Evolutionary conservation across 2,797 vertebrate genomes (phyloP), one percentile per base, ranked within the genome.

Genomic region (Phyllotis vaccarum): DNA sequence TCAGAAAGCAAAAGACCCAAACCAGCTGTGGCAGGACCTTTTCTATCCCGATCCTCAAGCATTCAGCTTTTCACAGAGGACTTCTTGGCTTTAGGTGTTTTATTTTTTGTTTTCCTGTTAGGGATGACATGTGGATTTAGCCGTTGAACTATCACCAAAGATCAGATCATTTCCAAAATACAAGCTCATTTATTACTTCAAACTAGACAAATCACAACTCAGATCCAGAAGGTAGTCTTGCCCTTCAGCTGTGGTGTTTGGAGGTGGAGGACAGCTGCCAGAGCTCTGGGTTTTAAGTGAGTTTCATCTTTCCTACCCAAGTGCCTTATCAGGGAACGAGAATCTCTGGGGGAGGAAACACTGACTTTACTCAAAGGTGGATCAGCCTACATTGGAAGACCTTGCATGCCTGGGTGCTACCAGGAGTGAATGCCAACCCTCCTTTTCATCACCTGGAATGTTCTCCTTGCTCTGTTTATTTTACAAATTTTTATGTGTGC

Each of bases 391-490:
- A 11, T 22, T 78, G 19, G 43, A 17, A 62, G 58, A 21, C 0
- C 4, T n/a, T 66, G 78, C 85, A 0, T 0, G 46, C 34, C 16
- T 1, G 0, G 2, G 13, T 8, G 17, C n/a, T 31, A 7, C 22
- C 64, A 8, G 12, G 27, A 3, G n/a, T 16, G 6, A 2, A 9
- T 24, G 68, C 78, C n/a, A 83, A 56, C 54, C 19, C 14, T 12
- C 34, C 29, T 49, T 66, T 60, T 89, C 91, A 60, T 70, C 83
- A 60, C 54, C 56, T 40, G 75, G 16, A 64, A 76, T 40, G 78
- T 5, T 37, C 93, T 52, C 56, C 78, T 86, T 34, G 43, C 24
- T 70, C 14, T 89, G 90, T 91, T 88, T 90, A 87, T 75, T 81
- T 83, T 75, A 76, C 76, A 74, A 43, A 68, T 56, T 27, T 72